phyloP scores from a whole-genome alignment of 64 coral and sea anemone genomes.

The Astreopora myriophthalma region DNA sequence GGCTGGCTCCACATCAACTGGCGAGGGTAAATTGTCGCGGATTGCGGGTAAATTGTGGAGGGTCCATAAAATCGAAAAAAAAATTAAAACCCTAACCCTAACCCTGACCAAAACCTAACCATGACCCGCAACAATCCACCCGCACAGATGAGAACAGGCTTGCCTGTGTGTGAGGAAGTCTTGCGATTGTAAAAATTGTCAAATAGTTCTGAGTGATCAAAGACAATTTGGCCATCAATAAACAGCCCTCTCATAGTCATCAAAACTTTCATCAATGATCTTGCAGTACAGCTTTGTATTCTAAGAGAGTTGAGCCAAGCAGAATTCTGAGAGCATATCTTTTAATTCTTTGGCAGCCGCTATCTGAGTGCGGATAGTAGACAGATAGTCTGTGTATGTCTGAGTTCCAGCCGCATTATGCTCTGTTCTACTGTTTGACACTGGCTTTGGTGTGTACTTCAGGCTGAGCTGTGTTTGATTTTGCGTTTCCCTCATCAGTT shows the following conservation, averaged over 20 bases:
- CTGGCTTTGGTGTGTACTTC: slow-evolving; percentile 56
- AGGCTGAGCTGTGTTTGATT: slow-evolving; percentile 24
- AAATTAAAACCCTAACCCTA: too few species aligned
- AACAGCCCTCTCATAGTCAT: background rate
- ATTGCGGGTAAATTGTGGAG: too few species aligned
- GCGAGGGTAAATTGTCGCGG: too few species aligned
- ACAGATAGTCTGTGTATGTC: slow-evolving; percentile 77
- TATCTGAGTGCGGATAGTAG: slow-evolving; percentile 49
- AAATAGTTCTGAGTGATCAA: background rate
- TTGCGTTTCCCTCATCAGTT: slow-evolving; percentile 47
- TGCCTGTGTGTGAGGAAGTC: too few species aligned
- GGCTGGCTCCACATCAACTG: too few species aligned
- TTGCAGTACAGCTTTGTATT: too few species aligned
- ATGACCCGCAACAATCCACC: too few species aligned
- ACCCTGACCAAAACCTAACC: too few species aligned
- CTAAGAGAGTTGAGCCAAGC: slow-evolving; percentile 8
- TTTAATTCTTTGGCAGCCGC: slow-evolving; percentile 74
- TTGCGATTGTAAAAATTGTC: too few species aligned
- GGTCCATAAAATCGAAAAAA: too few species aligned
- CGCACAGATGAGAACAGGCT: too few species aligned
- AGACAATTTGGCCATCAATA: background rate
- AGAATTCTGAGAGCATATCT: slow-evolving; percentile 71
- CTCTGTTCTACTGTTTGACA: slow-evolving; percentile 21
- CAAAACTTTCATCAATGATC: background rate
- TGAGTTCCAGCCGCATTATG: slow-evolving; percentile 16